phyloP scores from a whole-genome alignment of 1,140 invertebrate genomes.

The Calosoma granatense region DNA sequence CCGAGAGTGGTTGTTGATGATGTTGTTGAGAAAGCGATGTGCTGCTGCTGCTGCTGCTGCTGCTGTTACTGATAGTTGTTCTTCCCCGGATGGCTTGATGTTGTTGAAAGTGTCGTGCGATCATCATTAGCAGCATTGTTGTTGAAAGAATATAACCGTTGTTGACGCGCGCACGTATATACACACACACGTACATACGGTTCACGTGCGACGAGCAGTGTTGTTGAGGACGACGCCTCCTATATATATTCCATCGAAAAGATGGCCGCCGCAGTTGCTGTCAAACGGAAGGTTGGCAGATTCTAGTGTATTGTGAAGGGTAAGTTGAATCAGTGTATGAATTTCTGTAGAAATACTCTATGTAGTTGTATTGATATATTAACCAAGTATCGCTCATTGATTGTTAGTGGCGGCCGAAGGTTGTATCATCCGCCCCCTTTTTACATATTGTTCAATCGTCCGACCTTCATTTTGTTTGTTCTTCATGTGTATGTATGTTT shows the following conservation, averaged over 20 bases:
- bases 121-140: neutral
- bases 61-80: neutral
- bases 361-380: no score
- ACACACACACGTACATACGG: neutral
- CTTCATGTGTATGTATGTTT: no score
- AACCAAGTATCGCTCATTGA: no score
- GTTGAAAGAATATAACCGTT: neutral
- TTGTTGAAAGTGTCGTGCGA: neutral
- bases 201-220: neutral
- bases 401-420: no score
- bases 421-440: neutral
- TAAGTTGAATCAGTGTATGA: neutral
- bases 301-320: neutral
- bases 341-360: neutral
- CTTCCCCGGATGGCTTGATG: neutral
- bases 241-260: neutral
- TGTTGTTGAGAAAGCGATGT: no score
- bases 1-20: neutral
- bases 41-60: no score
- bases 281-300: neutral
- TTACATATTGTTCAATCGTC: no score
- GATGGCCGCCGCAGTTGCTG: slow-evolving; percentile 3
- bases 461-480: no score
- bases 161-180: neutral
- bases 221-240: neutral